Percentiles rank a stretch among this genome's conserved stretches.
Evolutionary conservation across 2,113 vertebrate genomes (phyloP).

Genomic region (Equus przewalskii): DNA sequence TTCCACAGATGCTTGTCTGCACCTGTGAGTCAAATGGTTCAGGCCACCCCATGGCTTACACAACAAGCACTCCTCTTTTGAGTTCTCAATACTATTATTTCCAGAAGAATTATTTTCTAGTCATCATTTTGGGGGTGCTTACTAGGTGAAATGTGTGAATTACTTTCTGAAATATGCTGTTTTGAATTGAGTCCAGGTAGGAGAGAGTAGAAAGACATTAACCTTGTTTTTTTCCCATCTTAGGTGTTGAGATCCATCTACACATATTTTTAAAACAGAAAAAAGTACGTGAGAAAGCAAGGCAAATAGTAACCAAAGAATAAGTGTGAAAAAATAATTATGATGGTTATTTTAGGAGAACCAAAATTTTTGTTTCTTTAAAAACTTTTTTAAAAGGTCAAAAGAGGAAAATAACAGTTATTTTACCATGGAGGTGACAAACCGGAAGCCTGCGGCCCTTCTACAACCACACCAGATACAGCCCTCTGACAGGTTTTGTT

Average conservation of each 20-base stretch:
- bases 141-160: conserved; percentile 44
- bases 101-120: conserved; percentile 23
- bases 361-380: neutral
- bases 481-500: neutral
- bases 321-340: neutral
- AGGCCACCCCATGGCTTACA: conserved; percentile 22
- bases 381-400: neutral
- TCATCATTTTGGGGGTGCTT: conserved; percentile 59
- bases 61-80: conserved; percentile 29
- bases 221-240: neutral
- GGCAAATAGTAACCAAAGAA: neutral
- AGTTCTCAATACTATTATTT: conserved; percentile 39
- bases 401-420: neutral
- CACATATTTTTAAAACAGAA: neutral
- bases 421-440: neutral
- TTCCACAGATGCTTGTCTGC: conserved; percentile 72
- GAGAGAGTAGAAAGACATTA: neutral
- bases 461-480: neutral
- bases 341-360: neutral
- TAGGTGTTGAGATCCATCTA: conserved; percentile 32
- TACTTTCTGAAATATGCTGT: conserved; percentile 45
- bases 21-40: conserved; percentile 28
- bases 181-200: conserved; percentile 50
- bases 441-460: neutral
- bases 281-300: neutral